These are phyloP conservation scores for Crematogaster levior DNA, from an alignment of 2,888 invertebrate genomes.

Conservation along the genomic window DNA sequence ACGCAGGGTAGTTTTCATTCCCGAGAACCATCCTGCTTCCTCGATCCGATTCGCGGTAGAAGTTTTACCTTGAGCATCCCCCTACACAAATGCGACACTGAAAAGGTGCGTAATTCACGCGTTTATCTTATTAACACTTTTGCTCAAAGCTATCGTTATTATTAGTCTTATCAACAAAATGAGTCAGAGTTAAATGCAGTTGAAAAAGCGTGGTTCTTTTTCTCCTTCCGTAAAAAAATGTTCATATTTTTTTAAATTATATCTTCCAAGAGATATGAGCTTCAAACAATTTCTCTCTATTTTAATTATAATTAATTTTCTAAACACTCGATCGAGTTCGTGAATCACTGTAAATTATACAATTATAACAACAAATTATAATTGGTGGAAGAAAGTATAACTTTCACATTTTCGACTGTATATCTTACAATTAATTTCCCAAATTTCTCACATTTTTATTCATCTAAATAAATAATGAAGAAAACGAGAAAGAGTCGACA, in stretches of 20 bases:
- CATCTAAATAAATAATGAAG: not conserved
- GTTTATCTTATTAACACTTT: not conserved
- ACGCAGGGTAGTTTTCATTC: conserved; percentile 88
- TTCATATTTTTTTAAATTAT: not conserved
- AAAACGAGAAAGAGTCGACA: not conserved
- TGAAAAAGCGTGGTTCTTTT: not conserved
- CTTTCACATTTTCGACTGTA: not conserved
- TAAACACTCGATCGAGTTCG: not conserved
- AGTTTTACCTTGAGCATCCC: conserved; percentile 87
- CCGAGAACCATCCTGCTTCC: conserved; percentile 87
- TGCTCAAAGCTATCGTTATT: not conserved
- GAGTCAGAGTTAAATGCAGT: not conserved
- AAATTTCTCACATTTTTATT: conserved; percentile 22
- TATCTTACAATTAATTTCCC: not conserved
- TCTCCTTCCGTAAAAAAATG: not conserved
- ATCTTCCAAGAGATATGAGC: not conserved
- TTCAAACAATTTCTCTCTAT: not conserved
- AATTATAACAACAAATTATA: not conserved
- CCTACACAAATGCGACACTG: conserved; percentile 87
- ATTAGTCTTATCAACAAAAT: not conserved
- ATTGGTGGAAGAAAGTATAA: not conserved
- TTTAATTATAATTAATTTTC: not conserved
- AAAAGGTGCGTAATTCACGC: conserved; percentile 81
- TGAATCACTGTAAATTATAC: not conserved
- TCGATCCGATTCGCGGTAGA: conserved; percentile 86